phyloP scores from a whole-genome alignment of 2,113 vertebrate species.

The Cyrtonyx montezumae region DNA sequence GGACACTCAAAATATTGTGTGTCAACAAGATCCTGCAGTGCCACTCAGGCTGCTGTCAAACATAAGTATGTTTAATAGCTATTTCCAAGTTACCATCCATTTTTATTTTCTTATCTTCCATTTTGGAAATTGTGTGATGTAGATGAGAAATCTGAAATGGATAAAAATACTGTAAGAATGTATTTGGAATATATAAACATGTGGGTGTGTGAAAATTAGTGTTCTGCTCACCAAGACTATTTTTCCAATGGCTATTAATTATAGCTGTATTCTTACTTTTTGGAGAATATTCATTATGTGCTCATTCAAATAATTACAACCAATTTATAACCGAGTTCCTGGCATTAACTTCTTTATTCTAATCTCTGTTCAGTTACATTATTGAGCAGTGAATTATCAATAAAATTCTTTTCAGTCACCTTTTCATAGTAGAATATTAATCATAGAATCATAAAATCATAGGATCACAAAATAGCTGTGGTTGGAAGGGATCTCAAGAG shows the following conservation, averaged over 20 bases:
- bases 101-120: not conserved
- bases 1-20: not conserved
- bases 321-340: not conserved
- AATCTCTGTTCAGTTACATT: fast-evolving
- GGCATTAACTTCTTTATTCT: not conserved
- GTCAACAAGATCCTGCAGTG: not conserved
- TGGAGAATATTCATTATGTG: not conserved
- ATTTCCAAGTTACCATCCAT: not conserved
- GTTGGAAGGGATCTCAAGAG: not conserved
- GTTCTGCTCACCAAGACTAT: not conserved
- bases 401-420: not conserved
- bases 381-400: not conserved
- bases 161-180: not conserved
- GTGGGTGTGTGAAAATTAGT: not conserved
- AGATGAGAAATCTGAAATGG: not conserved
- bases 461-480: too few species aligned
- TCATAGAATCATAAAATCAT: not conserved
- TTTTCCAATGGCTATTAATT: not conserved
- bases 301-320: not conserved
- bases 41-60: not conserved
- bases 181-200: not conserved
- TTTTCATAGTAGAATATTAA: not conserved
- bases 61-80: not conserved
- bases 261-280: not conserved
- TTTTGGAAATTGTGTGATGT: not conserved